A percentile compares a stretch with the other conserved stretches of the same genome.
These are phyloP conservation scores for Dysdera silvatica DNA, from an alignment of 1,140 invertebrate genomes.

Conservation along the genomic window DNA sequence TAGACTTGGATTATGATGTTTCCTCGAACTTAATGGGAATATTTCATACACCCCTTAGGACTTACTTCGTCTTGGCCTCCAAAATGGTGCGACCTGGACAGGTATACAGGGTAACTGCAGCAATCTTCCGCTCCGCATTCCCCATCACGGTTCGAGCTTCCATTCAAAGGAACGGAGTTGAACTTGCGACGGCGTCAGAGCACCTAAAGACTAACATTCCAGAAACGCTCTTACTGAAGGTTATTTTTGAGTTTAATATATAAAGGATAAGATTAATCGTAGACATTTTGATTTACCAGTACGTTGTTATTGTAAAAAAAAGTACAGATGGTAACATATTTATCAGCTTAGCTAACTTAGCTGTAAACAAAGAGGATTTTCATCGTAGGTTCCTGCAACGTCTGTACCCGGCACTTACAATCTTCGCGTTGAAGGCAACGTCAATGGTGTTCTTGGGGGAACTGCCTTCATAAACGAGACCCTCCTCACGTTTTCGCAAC, in stretches of 20 bases:
- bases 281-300: no score
- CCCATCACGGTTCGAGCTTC: constrained; percentile 71
- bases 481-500: constrained; percentile 64
- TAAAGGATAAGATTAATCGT: no score
- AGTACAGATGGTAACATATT: no score
- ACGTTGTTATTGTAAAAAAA: no score
- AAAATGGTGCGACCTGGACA: constrained; percentile 75
- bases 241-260: constrained; percentile 4
- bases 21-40: no score
- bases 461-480: constrained; percentile 77
- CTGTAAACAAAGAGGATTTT: no score
- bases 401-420: constrained; percentile 72
- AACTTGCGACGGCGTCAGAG: constrained; percentile 66
- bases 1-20: no score
- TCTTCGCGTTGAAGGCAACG: constrained; percentile 77
- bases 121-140: constrained; percentile 60
- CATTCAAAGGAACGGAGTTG: constrained; percentile 76
- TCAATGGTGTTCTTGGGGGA: constrained; percentile 71
- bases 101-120: constrained; percentile 72
- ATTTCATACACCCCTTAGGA: no score
- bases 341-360: no score
- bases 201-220: constrained; percentile 69
- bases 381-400: constrained; percentile 62
- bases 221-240: constrained; percentile 64
- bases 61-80: constrained; percentile 79